A percentile compares a stretch with the other conserved stretches of the same genome.
Conservation (phyloP, 2,113 vertebrate genomes). For the Zapornia atra region DNA sequence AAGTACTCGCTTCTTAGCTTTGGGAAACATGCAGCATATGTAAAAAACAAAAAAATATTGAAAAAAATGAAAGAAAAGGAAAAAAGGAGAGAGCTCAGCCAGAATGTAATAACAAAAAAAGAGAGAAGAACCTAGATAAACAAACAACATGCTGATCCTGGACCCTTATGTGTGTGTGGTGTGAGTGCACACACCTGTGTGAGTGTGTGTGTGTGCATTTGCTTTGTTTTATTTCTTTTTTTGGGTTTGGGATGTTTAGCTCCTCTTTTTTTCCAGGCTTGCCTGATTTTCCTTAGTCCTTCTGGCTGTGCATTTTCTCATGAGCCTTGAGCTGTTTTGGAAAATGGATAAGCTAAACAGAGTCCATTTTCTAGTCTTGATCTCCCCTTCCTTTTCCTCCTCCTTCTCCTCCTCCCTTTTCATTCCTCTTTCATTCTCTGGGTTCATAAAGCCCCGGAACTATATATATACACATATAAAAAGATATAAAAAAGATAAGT, state of each 20-base stretch:
- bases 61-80: not conserved
- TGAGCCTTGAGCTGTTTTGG: constrained; percentile 62
- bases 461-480: constrained; percentile 13
- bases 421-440: constrained; percentile 59
- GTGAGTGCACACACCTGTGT: constrained; percentile 59
- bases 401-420: constrained; percentile 51
- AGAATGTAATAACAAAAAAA: not conserved
- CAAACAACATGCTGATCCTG: constrained; percentile 47
- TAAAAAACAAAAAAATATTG: not conserved
- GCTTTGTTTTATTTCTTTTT: constrained; percentile 53
- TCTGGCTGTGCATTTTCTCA: constrained; percentile 71
- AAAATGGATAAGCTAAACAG: constrained; percentile 47
- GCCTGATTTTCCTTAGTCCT: constrained; percentile 62
- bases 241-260: constrained; percentile 57
- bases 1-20: constrained; percentile 56
- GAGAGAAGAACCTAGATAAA: not conserved
- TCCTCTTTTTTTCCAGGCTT: constrained; percentile 65
- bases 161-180: constrained; percentile 59
- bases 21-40: constrained; percentile 37
- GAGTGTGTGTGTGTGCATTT: constrained; percentile 36
- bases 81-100: not conserved
- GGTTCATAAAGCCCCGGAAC: constrained; percentile 62
- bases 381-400: constrained; percentile 49
- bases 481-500: constrained; percentile 11
- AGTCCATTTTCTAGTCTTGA: constrained; percentile 61